These are phyloP conservation scores for Drosophila meridiana DNA, from an alignment of 2,888 invertebrate species.

Conservation along the genomic window DNA sequence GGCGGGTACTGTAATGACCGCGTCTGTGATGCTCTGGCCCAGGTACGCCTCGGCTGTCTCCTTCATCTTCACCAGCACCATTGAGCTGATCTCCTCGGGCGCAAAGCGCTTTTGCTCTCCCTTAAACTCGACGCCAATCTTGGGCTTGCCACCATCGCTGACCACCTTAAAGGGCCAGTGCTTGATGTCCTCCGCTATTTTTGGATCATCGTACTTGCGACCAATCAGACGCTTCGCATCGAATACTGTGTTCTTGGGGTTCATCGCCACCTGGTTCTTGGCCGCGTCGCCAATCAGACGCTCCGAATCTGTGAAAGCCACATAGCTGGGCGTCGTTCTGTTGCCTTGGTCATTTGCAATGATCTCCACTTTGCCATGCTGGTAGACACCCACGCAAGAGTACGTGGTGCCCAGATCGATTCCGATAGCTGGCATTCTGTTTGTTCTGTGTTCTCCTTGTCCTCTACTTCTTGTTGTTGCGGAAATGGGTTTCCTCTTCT, in stretches of 20 bases:
- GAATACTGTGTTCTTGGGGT: constrained; percentile 94
- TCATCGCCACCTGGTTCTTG: constrained; percentile 90
- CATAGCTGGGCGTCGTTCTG: constrained; percentile 57
- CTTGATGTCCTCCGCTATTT: constrained; percentile 96
- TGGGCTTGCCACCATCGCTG: constrained; percentile 86
- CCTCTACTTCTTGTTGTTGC: background rate
- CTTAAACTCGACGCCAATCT: constrained; percentile 93
- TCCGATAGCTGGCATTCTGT: constrained; percentile 87
- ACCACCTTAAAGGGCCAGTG: constrained; percentile 96
- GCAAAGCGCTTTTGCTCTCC: constrained; percentile 95
- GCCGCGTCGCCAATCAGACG: constrained; percentile 15
- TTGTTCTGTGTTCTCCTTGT: background rate
- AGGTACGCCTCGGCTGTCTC: too few species aligned
- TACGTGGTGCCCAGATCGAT: constrained; percentile 86
- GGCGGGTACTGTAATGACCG: too few species aligned
- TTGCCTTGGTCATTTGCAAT: constrained; percentile 93
- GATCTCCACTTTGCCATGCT: constrained; percentile 93
- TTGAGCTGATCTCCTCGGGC: constrained; percentile 95
- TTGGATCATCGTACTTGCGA: constrained; percentile 93
- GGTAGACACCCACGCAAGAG: constrained; percentile 93
- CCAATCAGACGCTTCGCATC: constrained; percentile 98
- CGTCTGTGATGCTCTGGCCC: too few species aligned
- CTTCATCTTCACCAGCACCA: constrained; percentile 97
- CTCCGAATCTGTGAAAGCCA: too few species aligned
- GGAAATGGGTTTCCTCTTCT: background rate